Conservation (phyloP, 2,888 invertebrate species). For the Yponomeuta evonymella region DNA sequence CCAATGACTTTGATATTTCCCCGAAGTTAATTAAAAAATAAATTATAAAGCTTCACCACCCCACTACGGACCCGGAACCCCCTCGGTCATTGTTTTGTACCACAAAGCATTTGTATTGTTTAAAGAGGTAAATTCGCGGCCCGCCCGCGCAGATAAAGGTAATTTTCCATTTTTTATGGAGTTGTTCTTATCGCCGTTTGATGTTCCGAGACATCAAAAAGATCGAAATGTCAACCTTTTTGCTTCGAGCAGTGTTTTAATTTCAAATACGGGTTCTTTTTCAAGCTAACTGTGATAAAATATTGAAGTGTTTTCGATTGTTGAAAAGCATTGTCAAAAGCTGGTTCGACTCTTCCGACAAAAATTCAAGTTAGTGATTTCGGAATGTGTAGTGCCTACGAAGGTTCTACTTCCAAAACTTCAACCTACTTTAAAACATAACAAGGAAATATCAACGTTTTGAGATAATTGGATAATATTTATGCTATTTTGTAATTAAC, state of each 20-base stretch:
- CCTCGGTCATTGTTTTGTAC: constrained; percentile 51
- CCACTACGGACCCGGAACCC: constrained; percentile 21
- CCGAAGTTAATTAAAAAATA: constrained; percentile 75
- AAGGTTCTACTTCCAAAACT: no score
- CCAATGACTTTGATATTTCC: constrained; percentile 75
- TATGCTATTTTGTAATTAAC: no score
- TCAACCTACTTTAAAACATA: no score
- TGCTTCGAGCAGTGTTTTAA: constrained; percentile 1
- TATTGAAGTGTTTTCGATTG: no score
- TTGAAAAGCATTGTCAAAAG: no score
- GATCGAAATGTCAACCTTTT: constrained; percentile 35
- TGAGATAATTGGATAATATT: no score
- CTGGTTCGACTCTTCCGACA: no score
- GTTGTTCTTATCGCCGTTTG: constrained; percentile 47
- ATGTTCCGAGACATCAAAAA: constrained; percentile 40
- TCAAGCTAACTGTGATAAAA: no score
- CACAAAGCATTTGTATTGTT: constrained; percentile 60
- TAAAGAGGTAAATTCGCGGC: constrained; percentile 72
- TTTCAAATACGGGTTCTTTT: not conserved
- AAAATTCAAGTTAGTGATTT: no score
- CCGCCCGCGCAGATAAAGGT: constrained; percentile 40
- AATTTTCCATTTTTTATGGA: constrained; percentile 63
- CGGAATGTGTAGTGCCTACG: no score
- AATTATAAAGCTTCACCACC: constrained; percentile 71
- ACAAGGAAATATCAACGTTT: no score